These are phyloP conservation scores for Nephrotoma appendiculata DNA, from an alignment of 2,888 invertebrate species.

Conservation along the genomic window DNA sequence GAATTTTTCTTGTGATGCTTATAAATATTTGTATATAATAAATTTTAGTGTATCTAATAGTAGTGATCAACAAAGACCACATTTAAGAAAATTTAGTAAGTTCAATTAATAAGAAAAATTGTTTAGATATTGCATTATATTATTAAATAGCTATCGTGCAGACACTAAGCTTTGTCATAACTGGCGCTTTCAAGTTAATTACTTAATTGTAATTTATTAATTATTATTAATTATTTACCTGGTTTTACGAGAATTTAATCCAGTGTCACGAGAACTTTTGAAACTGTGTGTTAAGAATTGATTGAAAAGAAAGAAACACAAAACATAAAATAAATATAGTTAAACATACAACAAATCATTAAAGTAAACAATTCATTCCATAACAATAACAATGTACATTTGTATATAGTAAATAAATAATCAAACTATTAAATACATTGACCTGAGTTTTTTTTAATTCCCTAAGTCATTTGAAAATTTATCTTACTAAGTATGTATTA, in stretches of 20 bases:
- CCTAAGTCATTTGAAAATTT: neutral
- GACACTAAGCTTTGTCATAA: neutral
- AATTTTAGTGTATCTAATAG: neutral
- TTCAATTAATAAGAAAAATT: neutral
- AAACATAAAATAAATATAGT: neutral
- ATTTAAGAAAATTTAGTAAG: neutral
- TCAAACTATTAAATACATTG: neutral
- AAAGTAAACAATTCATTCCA: neutral
- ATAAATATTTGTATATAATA: neutral
- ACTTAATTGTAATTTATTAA: neutral
- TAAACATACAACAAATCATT: neutral
- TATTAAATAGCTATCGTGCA: neutral
- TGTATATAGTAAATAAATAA: neutral
- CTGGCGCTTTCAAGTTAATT: neutral
- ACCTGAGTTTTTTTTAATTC: neutral
- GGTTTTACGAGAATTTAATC: conserved; percentile 33
- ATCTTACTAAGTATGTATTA: no score
- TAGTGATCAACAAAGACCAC: neutral
- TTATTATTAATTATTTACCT: conserved; percentile 27
- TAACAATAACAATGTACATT: neutral
- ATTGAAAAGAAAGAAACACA: neutral
- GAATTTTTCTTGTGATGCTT: neutral
- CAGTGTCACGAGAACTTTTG: conserved; percentile 45
- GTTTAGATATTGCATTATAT: neutral
- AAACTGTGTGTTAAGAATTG: conserved; percentile 30